Percentiles rank a stretch among this genome's conserved stretches.
These are phyloP conservation scores for Megalops atlanticus DNA, from an alignment of 2,113 vertebrate genomes.

Conservation along the genomic window DNA sequence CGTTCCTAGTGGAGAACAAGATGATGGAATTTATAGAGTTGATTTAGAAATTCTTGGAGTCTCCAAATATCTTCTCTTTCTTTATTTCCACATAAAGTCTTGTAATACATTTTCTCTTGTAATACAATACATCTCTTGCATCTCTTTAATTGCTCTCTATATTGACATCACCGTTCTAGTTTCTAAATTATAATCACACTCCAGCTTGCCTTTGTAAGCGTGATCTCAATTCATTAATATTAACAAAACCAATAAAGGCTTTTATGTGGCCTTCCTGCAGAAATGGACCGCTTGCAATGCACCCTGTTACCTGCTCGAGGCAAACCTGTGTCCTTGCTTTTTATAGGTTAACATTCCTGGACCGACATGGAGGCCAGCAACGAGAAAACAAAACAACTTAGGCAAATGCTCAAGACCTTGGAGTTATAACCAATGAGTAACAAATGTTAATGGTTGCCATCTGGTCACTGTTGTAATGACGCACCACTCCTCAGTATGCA, in stretches of 20 bases:
- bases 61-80: too few species aligned
- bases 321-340: not conserved
- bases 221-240: not conserved
- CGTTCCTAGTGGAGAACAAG: too few species aligned
- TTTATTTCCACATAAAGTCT: too few species aligned
- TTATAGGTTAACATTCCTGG: not conserved
- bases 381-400: not conserved
- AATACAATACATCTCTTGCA: too few species aligned
- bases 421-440: conserved; percentile 7
- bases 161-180: too few species aligned
- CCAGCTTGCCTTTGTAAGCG: not conserved
- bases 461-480: not conserved
- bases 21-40: too few species aligned
- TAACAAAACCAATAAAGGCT: not conserved
- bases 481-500: not conserved
- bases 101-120: too few species aligned
- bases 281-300: not conserved
- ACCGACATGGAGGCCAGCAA: not conserved
- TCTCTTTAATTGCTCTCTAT: too few species aligned
- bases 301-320: not conserved
- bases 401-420: not conserved
- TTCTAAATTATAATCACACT: not conserved
- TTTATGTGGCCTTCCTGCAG: not conserved
- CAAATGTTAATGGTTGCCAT: not conserved
- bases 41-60: too few species aligned